Evolutionary conservation across 2,797 vertebrate genomes (phyloP), one percentile per base, ranked within the genome.

Genomic region (Oreochromis grahami): DNA sequence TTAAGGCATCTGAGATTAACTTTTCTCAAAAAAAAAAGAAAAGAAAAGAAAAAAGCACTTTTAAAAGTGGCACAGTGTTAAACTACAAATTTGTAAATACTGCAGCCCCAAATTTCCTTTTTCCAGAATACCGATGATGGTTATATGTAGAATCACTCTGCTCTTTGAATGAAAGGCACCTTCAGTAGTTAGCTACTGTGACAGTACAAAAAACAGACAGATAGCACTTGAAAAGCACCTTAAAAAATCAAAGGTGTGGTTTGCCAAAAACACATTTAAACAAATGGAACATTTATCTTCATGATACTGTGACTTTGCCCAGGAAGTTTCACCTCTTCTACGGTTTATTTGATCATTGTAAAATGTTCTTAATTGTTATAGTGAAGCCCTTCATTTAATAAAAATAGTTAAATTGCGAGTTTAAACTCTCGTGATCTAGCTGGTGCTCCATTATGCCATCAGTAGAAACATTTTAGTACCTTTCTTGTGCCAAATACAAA

Each of bases 111-210:
- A 19, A 14, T 78, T 53, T 14, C 41, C 14, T 76, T 14, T 41
- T 48, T 26, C 70, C 13, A 21, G 29, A 36, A 84, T 72, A 89
- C 60, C 38, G 81, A 86, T 87, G 70, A 79, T 74, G 19, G 77
- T 63, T 53, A 50, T 19, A 81, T 36, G 72, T 84, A 88, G 87
- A 83, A 60, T 76, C 32, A 21, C 77, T 48, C 68, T 88, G 83
- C 88, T 88, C 77, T 89, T 63, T 84, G 82, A 89, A 83, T 89
- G 84, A 85, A 91, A 95, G 95, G 95, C 94, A 95, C 94, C 91
- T 85, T 91, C 82, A 94, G 92, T 90, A 89, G 83, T 93, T 89
- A 15, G 84, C 87, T 94, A 80, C 83, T 86, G 77, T 84, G 81
- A 77, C 78, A 79, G 56, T 87, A 56, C 52, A 79, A 83, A 65